Conservation (phyloP, 2,888 invertebrate species). For the Rhaphigaster nebulosa region DNA sequence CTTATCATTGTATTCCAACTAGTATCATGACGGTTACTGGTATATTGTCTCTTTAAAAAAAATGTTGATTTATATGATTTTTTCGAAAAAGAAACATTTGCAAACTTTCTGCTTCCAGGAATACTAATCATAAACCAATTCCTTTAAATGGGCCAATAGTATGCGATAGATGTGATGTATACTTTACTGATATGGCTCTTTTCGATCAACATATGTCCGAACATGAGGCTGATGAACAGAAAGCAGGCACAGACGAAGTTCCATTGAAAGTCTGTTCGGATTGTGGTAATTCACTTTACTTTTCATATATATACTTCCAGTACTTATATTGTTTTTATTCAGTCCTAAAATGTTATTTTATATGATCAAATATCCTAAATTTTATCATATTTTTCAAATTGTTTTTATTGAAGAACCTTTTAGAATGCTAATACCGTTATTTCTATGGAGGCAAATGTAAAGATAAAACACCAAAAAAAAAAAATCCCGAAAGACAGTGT, state of each 20-base stretch:
- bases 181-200: conserved; percentile 56
- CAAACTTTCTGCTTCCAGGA: conserved; percentile 19
- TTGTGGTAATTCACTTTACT: conserved; percentile 51
- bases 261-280: conserved; percentile 57
- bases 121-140: conserved; percentile 26
- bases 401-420: too few relatives aligned
- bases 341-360: too few relatives aligned
- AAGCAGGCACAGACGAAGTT: neutral
- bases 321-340: too few relatives aligned
- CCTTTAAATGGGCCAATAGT: conserved; percentile 59
- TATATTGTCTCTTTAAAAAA: neutral
- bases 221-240: conserved; percentile 54
- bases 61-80: neutral
- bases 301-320: neutral
- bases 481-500: too few relatives aligned
- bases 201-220: conserved; percentile 59
- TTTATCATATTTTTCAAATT: too few relatives aligned
- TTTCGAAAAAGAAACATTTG: neutral
- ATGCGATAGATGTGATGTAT: conserved; percentile 59
- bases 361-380: too few relatives aligned
- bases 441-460: too few relatives aligned
- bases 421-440: too few relatives aligned
- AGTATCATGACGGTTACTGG: neutral
- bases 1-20: too few relatives aligned
- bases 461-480: too few relatives aligned